Percentiles rank a stretch among this genome's conserved stretches.
phyloP scores from a whole-genome alignment of 2,888 invertebrate genomes.

The Ceratothoa steindachneri region DNA sequence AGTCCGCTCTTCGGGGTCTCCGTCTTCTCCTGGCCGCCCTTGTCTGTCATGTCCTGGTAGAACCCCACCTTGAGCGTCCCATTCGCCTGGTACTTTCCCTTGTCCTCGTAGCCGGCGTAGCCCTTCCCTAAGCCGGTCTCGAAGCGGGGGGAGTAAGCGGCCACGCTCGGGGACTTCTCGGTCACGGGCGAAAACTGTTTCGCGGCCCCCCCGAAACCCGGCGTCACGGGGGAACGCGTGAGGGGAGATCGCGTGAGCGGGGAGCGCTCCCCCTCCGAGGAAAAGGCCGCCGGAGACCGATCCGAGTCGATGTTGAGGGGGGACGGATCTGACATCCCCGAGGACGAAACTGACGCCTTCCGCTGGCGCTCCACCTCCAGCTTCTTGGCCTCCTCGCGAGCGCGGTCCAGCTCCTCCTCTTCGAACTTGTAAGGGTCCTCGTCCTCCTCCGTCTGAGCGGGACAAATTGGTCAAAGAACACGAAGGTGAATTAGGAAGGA shows the following conservation, averaged over 20 bases:
- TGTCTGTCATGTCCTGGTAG: constrained; percentile 44
- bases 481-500: no score
- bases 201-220: constrained; percentile 37
- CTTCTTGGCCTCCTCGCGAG: constrained; percentile 45
- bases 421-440: constrained; percentile 47
- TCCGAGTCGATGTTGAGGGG: constrained; percentile 44
- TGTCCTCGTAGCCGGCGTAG: constrained; percentile 43
- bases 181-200: constrained; percentile 45
- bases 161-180: constrained; percentile 43
- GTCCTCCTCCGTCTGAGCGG: constrained; percentile 41
- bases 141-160: constrained; percentile 44
- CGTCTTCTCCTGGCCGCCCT: constrained; percentile 28
- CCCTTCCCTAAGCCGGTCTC: constrained; percentile 35
- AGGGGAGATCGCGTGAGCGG: constrained; percentile 40
- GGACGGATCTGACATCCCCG: constrained; percentile 44
- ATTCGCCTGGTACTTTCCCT: constrained; percentile 42
- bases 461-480: no score
- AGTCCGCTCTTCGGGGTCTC: constrained; percentile 26
- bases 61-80: constrained; percentile 44
- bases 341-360: constrained; percentile 44
- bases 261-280: constrained; percentile 42
- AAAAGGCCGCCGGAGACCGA: constrained; percentile 43
- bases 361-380: constrained; percentile 44
- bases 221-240: constrained; percentile 40
- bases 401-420: constrained; percentile 45